These are phyloP conservation scores for Nudaria mundana DNA, from an alignment of 2,888 invertebrate genomes.

Conservation along the genomic window DNA sequence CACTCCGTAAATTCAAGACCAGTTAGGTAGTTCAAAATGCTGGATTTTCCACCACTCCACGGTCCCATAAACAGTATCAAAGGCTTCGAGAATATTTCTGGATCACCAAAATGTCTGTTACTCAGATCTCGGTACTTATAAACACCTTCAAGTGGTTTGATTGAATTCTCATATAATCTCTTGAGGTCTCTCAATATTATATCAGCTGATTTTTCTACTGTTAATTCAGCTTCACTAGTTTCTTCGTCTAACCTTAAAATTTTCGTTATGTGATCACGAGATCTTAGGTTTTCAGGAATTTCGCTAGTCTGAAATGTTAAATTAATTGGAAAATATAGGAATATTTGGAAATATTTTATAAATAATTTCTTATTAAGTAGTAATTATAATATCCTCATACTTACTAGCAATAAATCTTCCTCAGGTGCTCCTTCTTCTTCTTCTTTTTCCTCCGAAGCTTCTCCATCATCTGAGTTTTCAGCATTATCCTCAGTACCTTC, in stretches of 20 bases:
- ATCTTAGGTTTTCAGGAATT: slow-evolving; percentile 88
- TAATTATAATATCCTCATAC: no score
- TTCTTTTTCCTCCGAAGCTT: slow-evolving; percentile 15
- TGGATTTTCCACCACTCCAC: slow-evolving; percentile 98
- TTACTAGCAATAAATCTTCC: slow-evolving; percentile 83
- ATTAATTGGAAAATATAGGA: no score
- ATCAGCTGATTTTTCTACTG: slow-evolving; percentile 87
- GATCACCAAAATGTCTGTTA: slow-evolving; percentile 95
- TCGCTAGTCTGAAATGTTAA: slow-evolving; percentile 83
- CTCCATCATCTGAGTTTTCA: slow-evolving; percentile 27
- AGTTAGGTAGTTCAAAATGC: slow-evolving; percentile 95
- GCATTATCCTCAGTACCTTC: slow-evolving; percentile 44
- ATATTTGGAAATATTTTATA: no score
- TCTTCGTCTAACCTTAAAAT: slow-evolving; percentile 90
- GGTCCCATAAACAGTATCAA: slow-evolving; percentile 96
- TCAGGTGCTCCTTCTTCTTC: slow-evolving; percentile 81
- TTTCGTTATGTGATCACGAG: slow-evolving; percentile 89
- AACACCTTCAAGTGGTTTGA: slow-evolving; percentile 93
- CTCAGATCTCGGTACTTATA: slow-evolving; percentile 96
- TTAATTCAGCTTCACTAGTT: slow-evolving; percentile 85
- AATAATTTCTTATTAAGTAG: no score
- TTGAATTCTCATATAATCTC: slow-evolving; percentile 90
- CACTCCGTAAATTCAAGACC: slow-evolving; percentile 92
- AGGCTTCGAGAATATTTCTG: slow-evolving; percentile 97
- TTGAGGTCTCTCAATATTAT: slow-evolving; percentile 92